phyloP scores from a whole-genome alignment of 2,113 vertebrate species.

The Bufo gargarizans region DNA sequence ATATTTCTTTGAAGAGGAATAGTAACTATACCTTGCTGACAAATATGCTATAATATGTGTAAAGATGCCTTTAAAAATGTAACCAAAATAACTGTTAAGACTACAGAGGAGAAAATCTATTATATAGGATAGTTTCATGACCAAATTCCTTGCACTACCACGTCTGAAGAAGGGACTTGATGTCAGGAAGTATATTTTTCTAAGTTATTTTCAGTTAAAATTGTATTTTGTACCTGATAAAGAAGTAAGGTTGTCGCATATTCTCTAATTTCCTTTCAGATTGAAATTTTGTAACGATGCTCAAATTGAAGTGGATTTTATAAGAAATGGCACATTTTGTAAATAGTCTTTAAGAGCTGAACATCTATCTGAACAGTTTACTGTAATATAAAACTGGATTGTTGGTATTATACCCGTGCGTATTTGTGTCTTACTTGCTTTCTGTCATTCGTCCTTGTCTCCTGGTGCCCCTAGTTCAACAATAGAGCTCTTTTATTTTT shows the following conservation, averaged over 20 bases:
- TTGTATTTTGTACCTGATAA: conserved; percentile 53
- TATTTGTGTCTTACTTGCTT: conserved; percentile 1
- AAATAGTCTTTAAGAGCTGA: conserved; percentile 38
- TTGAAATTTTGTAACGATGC: conserved; percentile 38
- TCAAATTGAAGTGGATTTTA: conserved; percentile 32
- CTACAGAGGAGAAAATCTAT: conserved; percentile 18
- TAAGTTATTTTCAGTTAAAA: conserved; percentile 55
- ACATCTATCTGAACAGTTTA: conserved; percentile 21
- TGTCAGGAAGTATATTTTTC: conserved; percentile 56
- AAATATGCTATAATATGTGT: conserved; percentile 26
- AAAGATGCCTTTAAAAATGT: conserved; percentile 41
- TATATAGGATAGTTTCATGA: conserved; percentile 31
- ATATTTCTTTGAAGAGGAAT: conserved; percentile 32
- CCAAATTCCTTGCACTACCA: conserved; percentile 51
- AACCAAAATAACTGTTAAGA: conserved; percentile 44
- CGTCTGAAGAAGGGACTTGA: conserved; percentile 49
- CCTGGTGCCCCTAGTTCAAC: background rate
- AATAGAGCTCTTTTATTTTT: too few species aligned
- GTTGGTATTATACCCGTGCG: conserved; percentile 11
- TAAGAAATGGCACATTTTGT: conserved; percentile 35
- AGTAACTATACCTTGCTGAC: background rate
- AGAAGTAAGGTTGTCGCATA: conserved; percentile 22
- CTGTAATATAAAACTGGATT: conserved; percentile 31
- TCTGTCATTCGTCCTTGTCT: background rate
- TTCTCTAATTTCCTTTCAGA: conserved; percentile 40